A percentile compares a stretch with the other conserved stretches of the same genome.
Evolutionary conservation across 30 jellyfish, hydroid and myxozoan genomes (phyloP).

Genomic region (Rhopilema esculentum): DNA sequence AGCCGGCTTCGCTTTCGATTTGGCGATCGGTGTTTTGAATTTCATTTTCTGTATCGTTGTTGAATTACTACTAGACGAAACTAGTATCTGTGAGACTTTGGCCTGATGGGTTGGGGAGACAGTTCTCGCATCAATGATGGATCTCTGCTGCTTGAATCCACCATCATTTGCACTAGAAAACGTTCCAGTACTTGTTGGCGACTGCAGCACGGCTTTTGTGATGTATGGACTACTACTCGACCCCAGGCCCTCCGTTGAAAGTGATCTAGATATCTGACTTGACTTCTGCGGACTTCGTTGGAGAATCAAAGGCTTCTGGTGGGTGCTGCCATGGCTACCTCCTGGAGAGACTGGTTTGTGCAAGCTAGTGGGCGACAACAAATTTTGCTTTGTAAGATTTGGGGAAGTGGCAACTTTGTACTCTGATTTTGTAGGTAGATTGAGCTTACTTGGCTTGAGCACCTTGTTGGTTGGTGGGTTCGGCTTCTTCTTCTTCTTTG

Average conservation of each 20-base stretch:
- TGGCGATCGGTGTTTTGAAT: conserved; percentile 89
- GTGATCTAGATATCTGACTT: conserved; percentile 10
- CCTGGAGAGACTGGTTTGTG: conserved; percentile 54
- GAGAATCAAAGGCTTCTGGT: conserved; percentile 82
- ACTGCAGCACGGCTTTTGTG: conserved; percentile 6
- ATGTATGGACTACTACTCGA: conserved; percentile 4
- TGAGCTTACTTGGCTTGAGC: conserved; percentile 67
- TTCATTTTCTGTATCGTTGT: conserved; percentile 72
- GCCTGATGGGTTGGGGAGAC: neutral
- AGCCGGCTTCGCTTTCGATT: conserved; percentile 78
- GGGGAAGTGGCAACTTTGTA: conserved; percentile 30
- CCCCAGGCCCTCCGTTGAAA: conserved; percentile 5
- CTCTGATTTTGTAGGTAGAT: conserved; percentile 35
- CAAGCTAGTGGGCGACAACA: conserved; percentile 55
- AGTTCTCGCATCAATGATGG: neutral
- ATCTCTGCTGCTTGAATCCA: neutral
- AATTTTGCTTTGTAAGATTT: conserved; percentile 16
- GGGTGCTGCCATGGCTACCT: conserved; percentile 37
- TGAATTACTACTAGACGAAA: conserved; percentile 9
- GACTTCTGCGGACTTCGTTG: conserved; percentile 82
- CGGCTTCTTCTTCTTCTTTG: conserved; percentile 80
- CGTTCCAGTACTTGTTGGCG: neutral
- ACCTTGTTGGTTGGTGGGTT: conserved; percentile 47
- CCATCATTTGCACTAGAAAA: neutral
- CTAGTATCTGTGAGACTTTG: neutral